Percentiles rank a stretch among this genome's conserved stretches.
These are phyloP conservation scores for Lepidurus packardi DNA, from an alignment of 1,140 invertebrate species.

Conservation along the genomic window DNA sequence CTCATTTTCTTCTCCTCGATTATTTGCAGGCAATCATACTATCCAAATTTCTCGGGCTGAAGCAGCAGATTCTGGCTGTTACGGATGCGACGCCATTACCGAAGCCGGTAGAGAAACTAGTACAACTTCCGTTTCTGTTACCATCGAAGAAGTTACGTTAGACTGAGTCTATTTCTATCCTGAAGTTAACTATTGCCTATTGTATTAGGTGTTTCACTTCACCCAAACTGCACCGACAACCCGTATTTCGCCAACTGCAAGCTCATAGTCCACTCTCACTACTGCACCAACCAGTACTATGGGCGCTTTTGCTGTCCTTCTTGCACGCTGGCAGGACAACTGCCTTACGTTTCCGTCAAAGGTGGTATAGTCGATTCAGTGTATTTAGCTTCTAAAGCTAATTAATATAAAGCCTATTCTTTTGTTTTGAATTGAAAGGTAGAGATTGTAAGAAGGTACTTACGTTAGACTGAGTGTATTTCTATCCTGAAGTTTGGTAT, in stretches of 20 bases:
- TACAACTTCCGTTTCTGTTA: conserved; percentile 52
- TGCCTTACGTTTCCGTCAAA: no score
- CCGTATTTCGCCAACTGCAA: conserved; percentile 81
- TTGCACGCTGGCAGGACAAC: conserved; percentile 74
- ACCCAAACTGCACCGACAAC: conserved; percentile 75
- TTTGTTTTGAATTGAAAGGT: no score
- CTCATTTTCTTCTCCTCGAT: conserved; percentile 27
- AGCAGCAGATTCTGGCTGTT: conserved; percentile 63
- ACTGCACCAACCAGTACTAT: conserved; percentile 81
- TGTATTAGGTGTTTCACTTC: conserved; percentile 59
- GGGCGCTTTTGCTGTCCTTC: conserved; percentile 85
- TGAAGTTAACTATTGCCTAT: no score
- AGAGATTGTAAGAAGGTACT: conserved; percentile 49
- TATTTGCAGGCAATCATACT: conserved; percentile 55
- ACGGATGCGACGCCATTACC: conserved; percentile 71
- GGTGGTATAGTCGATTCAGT: no score
- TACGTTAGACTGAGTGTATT: background rate
- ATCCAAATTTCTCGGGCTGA: conserved; percentile 59
- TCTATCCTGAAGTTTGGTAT: conserved; percentile 36
- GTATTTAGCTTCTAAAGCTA: no score
- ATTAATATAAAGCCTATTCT: no score
- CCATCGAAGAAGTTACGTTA: conserved; percentile 54
- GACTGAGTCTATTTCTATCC: conserved; percentile 35
- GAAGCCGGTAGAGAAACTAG: conserved; percentile 56
- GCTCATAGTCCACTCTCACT: conserved; percentile 72